These are phyloP conservation scores for Drosophila hawaiiensis DNA, from an alignment of 2,888 invertebrate genomes.

Conservation along the genomic window DNA sequence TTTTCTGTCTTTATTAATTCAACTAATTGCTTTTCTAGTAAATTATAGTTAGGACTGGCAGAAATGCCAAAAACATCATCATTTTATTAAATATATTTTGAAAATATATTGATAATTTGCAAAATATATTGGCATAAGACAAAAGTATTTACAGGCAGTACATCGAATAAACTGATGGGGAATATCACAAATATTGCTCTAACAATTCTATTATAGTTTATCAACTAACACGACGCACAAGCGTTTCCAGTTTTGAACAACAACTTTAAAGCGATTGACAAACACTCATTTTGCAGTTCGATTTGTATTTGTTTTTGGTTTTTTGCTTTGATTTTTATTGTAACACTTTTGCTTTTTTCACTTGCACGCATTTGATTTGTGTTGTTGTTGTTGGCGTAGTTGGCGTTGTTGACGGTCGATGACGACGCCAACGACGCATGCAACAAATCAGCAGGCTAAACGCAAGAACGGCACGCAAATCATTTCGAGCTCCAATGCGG, in stretches of 20 bases:
- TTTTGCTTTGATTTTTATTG: constrained; percentile 37
- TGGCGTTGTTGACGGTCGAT: constrained; percentile 62
- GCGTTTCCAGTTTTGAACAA: constrained; percentile 8
- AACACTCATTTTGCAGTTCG: constrained; percentile 38
- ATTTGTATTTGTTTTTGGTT: constrained; percentile 28
- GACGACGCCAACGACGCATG: constrained; percentile 74
- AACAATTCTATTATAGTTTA: not conserved
- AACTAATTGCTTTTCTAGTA: not conserved
- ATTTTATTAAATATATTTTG: not conserved
- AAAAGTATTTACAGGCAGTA: not conserved
- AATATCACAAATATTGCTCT: not conserved
- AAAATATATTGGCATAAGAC: not conserved
- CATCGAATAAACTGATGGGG: not conserved
- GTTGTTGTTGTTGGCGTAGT: constrained; percentile 38
- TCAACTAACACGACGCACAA: constrained; percentile 1
- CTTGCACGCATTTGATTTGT: constrained; percentile 58
- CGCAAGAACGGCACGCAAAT: constrained; percentile 78
- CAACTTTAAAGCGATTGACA: constrained; percentile 8
- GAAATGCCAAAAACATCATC: not conserved
- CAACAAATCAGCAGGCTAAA: constrained; percentile 77
- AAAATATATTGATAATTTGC: not conserved
- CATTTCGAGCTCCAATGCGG: constrained; percentile 58
- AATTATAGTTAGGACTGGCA: not conserved
- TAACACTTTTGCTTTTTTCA: constrained; percentile 74
- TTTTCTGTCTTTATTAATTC: not conserved